Conservation (phyloP, 2,113 vertebrate genomes). For the Neodon shergylaensis region DNA sequence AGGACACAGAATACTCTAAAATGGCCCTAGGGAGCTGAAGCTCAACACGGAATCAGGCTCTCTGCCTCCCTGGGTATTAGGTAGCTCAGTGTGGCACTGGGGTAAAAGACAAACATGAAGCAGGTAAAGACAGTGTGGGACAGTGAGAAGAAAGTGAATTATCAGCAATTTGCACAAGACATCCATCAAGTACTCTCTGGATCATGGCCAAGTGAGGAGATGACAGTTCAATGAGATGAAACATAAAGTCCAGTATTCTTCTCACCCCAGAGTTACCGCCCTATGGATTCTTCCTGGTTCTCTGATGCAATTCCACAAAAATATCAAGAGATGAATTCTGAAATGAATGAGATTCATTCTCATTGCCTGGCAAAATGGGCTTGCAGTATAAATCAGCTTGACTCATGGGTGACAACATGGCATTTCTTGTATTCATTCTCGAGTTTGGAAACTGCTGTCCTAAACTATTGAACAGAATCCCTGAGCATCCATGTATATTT, state of each 20-base stretch:
- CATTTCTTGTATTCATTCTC: not conserved
- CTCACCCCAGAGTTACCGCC: not conserved
- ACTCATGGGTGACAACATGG: not conserved
- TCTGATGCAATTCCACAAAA: slow-evolving; percentile 13
- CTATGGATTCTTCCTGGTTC: not conserved
- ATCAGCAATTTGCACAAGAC: not conserved
- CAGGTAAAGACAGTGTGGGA: not conserved
- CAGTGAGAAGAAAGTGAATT: not conserved
- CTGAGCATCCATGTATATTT: not conserved
- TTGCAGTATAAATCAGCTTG: slow-evolving; percentile 6
- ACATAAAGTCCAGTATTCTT: not conserved
- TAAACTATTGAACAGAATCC: slow-evolving; percentile 11
- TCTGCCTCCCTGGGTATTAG: not conserved
- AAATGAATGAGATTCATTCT: slow-evolving; percentile 58
- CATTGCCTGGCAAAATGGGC: not conserved
- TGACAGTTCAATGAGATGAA: not conserved
- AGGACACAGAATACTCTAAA: not conserved
- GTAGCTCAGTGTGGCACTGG: not conserved
- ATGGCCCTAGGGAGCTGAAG: not conserved
- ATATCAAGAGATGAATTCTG: not conserved
- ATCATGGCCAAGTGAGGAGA: not conserved
- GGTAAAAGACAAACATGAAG: not conserved
- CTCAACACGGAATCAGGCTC: not conserved
- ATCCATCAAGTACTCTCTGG: not conserved
- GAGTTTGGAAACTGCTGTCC: slow-evolving; percentile 23